Base-by-base conservation (phyloP, 2,888 invertebrate species). In the Limnephilus lunatus region DNA sequence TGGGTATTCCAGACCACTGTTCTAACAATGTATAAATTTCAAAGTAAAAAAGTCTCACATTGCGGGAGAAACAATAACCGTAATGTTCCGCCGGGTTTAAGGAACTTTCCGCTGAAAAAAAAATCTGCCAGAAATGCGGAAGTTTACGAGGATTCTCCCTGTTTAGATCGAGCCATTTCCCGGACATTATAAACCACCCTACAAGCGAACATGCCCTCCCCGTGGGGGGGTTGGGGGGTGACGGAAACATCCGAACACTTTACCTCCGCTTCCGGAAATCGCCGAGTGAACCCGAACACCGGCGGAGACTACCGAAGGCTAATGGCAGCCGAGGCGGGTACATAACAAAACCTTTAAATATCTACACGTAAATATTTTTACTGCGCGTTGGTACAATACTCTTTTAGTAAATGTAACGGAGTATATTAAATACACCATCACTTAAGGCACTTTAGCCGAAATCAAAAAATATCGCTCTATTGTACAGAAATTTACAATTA, bases 171-270 rank as follows among this genome's bases (percentile, higher is more conserved):
- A 89, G 80, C 81, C 80, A 80, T 89, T 86, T 89, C 81, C 80
- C 88, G 88, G 88, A 87, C 81, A 89, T 89, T 81, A 89, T 89
- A 89, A 89, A 89, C 88, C 80, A 89, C 88, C 88, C 88, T 80
- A 32, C 88, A 25, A 80, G 80, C 80, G n/a, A 14, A 80, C 87
- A 68, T 68, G 5, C 68, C 68, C 68, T 25, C 68, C 68, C 25
- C 9, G 25, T 68, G 68, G 68, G 88, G 88, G 35, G 19, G 32
- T 0, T 80, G 4, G n/a, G 0, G 90, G 90, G 90, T 53, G 90
- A 85, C 85, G 85, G 53, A 90, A 80, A 35, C 83, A 19, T 3
- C 31, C 90, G 83, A 90, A 85, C 85, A 85, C 80, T 90, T 90
- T 80, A 83, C 90, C 85, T 85, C 85, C 31, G 87, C 81, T 87